phyloP scores from a whole-genome alignment of 2,888 invertebrate genomes.

The Thera britannica region DNA sequence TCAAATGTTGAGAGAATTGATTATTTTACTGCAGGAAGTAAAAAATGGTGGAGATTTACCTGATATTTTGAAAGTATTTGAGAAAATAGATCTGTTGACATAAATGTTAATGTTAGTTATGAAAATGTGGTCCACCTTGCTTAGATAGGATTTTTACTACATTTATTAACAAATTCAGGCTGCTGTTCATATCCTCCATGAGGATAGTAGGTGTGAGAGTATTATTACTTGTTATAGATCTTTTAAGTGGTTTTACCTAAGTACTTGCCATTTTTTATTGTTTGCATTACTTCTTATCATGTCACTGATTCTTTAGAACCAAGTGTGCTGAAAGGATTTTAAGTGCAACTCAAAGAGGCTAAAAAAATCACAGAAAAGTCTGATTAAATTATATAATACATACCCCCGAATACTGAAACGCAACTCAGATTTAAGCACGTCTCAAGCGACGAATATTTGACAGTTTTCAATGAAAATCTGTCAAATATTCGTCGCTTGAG shows the following conservation, averaged over 20 bases:
- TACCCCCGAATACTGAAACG: no score
- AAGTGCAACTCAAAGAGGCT: no score
- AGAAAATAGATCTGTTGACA: slow-evolving; percentile 54
- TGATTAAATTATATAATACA: not conserved
- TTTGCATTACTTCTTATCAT: no score
- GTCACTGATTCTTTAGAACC: no score
- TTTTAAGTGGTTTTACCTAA: not conserved
- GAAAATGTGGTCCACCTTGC: slow-evolving; percentile 24
- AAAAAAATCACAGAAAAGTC: slow-evolving; percentile 16
- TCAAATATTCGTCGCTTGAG: no score
- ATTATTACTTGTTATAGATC: not conserved
- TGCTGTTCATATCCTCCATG: not conserved
- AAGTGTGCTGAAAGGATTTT: no score
- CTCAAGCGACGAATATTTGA: no score
- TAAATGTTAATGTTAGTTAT: not conserved
- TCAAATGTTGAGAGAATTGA: slow-evolving; percentile 58
- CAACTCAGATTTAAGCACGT: no score
- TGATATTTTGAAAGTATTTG: slow-evolving; percentile 58
- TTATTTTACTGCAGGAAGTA: slow-evolving; percentile 49
- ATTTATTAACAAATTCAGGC: not conserved
- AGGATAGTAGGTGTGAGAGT: not conserved
- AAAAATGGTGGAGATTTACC: slow-evolving; percentile 52
- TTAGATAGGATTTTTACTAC: not conserved
- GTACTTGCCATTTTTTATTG: no score
- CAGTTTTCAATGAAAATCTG: no score